These are phyloP conservation scores for Triops longicaudatus DNA, from an alignment of 1,140 invertebrate genomes.

Conservation along the genomic window DNA sequence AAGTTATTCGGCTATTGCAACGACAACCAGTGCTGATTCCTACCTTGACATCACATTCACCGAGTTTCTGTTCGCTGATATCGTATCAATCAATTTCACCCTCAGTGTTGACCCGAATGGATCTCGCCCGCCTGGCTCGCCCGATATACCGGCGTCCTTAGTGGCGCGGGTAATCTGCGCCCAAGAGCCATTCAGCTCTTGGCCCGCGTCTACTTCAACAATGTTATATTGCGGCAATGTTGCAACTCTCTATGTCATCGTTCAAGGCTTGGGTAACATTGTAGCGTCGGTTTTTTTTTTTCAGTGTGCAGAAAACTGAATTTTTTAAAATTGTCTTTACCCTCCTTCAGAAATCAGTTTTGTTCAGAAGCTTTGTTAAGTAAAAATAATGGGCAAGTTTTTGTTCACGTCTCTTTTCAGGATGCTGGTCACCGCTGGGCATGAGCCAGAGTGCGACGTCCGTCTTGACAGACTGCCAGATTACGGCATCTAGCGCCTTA, in stretches of 20 bases:
- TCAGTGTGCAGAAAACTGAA: too few species aligned
- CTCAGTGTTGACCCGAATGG: not conserved
- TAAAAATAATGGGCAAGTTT: too few species aligned
- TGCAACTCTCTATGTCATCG: not conserved
- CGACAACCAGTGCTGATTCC: not conserved
- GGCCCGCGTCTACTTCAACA: not conserved
- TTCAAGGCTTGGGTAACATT: not conserved
- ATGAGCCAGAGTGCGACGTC: not conserved
- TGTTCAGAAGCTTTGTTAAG: too few species aligned
- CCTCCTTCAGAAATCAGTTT: too few species aligned
- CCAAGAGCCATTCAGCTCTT: not conserved
- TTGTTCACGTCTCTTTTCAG: not conserved
- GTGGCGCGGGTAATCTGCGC: not conserved
- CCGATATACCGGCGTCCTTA: not conserved
- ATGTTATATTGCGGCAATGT: not conserved
- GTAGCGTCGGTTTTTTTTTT: too few species aligned
- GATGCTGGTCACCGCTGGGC: not conserved
- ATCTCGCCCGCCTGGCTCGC: not conserved
- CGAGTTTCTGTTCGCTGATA: constrained; percentile 2
- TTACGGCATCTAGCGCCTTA: not conserved
- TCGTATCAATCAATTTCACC: not conserved
- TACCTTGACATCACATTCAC: not conserved
- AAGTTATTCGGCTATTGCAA: not conserved
- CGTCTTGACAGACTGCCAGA: not conserved
- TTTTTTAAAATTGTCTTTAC: not conserved